Base-by-base conservation (phyloP, 2,797 vertebrate species). In the Neostethus bicornis region DNA sequence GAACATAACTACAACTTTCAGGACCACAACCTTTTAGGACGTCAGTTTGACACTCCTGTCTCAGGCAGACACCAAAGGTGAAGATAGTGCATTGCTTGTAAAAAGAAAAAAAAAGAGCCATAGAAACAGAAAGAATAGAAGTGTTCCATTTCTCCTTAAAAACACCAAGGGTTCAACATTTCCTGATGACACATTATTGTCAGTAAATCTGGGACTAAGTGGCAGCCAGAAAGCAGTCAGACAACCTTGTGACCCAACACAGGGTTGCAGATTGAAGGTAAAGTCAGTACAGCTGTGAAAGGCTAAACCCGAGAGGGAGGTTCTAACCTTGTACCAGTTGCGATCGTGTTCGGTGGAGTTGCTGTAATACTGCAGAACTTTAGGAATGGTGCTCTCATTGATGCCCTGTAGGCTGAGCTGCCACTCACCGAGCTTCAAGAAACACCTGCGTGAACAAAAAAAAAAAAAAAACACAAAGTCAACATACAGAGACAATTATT, bases 331-430 rank as follows among this genome's bases (percentile, higher is more conserved):
- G 90, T 99, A 99, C 97, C 97, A 99, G 90, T 93, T 97, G 87
- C 94, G 94, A 76, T 99, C 97, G 0, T 99, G 97, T 81, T 99
- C 97, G 0, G 97, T 99, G 48, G 97, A 96, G 25, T 96, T 96
- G 16, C 93, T 99, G 89, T 97, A 99, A 87, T 98, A 99, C 76
- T 98, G 96, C 61, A 99, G 80, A 26, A 99, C 97, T 23, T 97
- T 96, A 64, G 97, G 96, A 84, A 99, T 99, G 54, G 97, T 99
- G 84, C 96, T 96, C 82, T 99, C 97, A 0, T 99, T 99, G 88
- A 99, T 98, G 79, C 97, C 97, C 80, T 99, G 97, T 31, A 99
- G 91, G 80, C 92, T 98, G 62, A 98, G 94, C 87, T 99, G 97
- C 97, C 97, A 99, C 81, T 99, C 97, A 0, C 97, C 97, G 47